Evolutionary conservation across 2,113 vertebrate species (phyloP).

Genomic region (Prochilodus magdalenae): DNA sequence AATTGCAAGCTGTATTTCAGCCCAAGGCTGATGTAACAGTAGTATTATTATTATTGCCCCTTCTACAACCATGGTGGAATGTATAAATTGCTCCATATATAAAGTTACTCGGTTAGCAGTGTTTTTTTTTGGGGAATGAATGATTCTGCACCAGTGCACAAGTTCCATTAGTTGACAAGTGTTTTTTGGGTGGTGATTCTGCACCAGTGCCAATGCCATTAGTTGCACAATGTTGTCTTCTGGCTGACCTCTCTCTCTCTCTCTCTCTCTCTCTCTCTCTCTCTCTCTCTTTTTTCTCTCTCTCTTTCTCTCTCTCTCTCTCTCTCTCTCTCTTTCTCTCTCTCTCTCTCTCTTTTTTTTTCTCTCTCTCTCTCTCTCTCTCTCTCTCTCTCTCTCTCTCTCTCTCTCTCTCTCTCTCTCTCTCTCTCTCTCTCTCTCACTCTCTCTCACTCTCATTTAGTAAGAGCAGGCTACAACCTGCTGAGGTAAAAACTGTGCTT

Average conservation of each 20-base stretch:
- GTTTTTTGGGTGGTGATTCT: not conserved
- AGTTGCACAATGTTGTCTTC: conserved; percentile 30
- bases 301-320: not conserved
- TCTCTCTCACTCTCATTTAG: not conserved
- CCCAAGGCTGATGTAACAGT: not conserved
- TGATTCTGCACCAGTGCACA: too few species aligned
- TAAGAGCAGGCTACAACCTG: conserved; percentile 16
- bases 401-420: too few species aligned
- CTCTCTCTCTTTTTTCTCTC: not conserved
- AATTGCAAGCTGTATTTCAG: not conserved
- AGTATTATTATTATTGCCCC: not conserved
- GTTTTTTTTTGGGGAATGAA: too few species aligned
- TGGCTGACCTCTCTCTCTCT: conserved; percentile 6
- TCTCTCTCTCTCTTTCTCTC: not conserved
- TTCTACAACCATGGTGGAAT: too few species aligned
- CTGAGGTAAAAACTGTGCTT: conserved; percentile 5
- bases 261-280: not conserved
- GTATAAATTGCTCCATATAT: too few species aligned
- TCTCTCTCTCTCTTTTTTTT: too few species aligned
- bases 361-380: too few species aligned
- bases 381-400: too few species aligned
- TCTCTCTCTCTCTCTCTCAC: too few species aligned
- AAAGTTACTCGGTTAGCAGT: too few species aligned
- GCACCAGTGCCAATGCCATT: not conserved
- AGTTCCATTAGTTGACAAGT: too few species aligned